phyloP scores from a whole-genome alignment of 2,888 invertebrate genomes.

The Sarcophaga caerulescens region DNA sequence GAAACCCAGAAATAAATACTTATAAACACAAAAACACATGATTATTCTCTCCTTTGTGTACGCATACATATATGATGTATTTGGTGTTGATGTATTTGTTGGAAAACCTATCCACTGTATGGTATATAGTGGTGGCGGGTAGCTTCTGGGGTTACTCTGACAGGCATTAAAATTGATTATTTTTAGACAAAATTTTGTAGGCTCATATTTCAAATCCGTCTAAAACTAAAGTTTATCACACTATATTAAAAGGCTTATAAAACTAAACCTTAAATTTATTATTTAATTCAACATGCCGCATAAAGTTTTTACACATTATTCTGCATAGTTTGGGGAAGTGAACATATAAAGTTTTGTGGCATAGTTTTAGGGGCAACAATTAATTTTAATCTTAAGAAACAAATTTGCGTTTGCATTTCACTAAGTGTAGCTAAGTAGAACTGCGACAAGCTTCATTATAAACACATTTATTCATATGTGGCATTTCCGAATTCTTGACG shows the following conservation, averaged over 20 bases:
- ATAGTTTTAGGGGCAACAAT: no score
- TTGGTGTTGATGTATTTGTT: constrained; percentile 6
- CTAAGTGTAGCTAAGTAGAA: no score
- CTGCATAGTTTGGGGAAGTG: neutral
- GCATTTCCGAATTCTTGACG: no score
- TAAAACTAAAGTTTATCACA: no score
- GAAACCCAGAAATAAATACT: neutral
- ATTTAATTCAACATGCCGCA: neutral
- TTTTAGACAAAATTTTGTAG: constrained; percentile 12
- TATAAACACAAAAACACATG: constrained; percentile 10
- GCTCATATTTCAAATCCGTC: neutral
- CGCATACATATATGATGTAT: neutral
- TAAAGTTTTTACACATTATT: neutral
- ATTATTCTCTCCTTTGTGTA: neutral
- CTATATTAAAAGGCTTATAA: neutral
- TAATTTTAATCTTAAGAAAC: no score
- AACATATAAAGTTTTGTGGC: no score
- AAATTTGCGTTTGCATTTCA: no score
- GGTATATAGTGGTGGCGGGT: neutral
- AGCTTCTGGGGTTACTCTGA: neutral
- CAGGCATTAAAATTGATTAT: constrained; percentile 41
- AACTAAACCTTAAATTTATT: constrained; percentile 29
- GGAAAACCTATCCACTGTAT: neutral
- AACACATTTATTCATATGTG: no score
- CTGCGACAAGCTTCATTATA: no score